These are phyloP conservation scores for Argyrosomus japonicus DNA, from an alignment of 2,113 vertebrate genomes.

Conservation along the genomic window DNA sequence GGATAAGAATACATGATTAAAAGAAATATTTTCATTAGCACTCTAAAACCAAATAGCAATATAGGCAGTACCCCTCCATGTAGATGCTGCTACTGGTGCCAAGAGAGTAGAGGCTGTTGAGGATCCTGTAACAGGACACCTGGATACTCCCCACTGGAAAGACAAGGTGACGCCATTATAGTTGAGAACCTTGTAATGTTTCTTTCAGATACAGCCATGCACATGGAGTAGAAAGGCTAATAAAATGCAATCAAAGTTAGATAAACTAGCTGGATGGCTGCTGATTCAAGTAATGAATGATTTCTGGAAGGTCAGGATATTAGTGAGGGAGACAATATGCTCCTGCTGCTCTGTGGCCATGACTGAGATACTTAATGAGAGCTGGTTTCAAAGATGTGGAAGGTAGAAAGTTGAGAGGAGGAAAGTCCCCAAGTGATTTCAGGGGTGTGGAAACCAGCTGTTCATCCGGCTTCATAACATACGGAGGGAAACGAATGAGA, in stretches of 20 bases:
- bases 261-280: slow-evolving; percentile 25
- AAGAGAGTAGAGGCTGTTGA: slow-evolving; percentile 91
- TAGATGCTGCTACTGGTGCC: slow-evolving; percentile 91
- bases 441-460: slow-evolving; percentile 47
- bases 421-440: slow-evolving; percentile 38
- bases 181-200: not conserved
- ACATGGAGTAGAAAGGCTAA: not conserved
- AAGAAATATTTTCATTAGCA: not conserved
- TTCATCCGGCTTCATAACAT: slow-evolving; percentile 31
- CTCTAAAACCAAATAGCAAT: not conserved
- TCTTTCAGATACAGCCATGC: slow-evolving; percentile 14
- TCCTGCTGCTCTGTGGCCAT: slow-evolving; percentile 32
- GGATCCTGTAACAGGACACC: slow-evolving; percentile 92
- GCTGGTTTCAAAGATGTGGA: slow-evolving; percentile 47
- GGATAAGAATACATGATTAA: not conserved
- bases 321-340: slow-evolving; percentile 47
- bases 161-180: slow-evolving; percentile 35
- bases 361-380: slow-evolving; percentile 45
- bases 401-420: slow-evolving; percentile 17
- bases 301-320: slow-evolving; percentile 28
- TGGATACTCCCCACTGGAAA: slow-evolving; percentile 91
- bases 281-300: slow-evolving; percentile 48
- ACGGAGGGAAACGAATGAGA: not conserved
- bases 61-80: slow-evolving; percentile 89
- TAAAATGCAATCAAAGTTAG: slow-evolving; percentile 17